Evolutionary conservation across 2,113 vertebrate genomes (phyloP), one percentile per base, ranked within the genome.

Genomic region (Tangachromis dhanisi): DNA sequence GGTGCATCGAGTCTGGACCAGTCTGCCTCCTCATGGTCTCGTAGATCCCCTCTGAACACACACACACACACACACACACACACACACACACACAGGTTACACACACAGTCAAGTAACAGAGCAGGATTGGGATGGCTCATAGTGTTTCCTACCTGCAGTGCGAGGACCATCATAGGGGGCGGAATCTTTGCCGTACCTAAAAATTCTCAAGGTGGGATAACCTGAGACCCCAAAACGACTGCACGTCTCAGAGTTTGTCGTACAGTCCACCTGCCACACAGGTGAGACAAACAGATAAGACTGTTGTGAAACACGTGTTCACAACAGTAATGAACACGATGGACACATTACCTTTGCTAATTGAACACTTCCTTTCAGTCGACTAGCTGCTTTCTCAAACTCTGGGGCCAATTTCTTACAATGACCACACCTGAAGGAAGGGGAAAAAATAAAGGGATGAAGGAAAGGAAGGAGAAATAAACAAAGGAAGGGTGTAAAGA

Each of bases 201-300:
- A 97, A 79, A 97, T 95, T 95, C 96, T 97, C 68, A 97, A 91
- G 4, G 95, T 94, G 4, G 96, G 96, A 81, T 96, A 97, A 45
- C 95, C 96, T 1, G 88, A 92, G 12, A 96, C 95, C 1, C 94
- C 95, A 8, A 96, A 97, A 16, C 89, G 92, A 10, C 53, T 63
- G 59, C 96, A 97, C 3, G 89, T 93, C 63, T 96, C 93, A 2
- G 92, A 79, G 84, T 93, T 83, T 6, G 82, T 80, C 0, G 95
- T 96, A 61, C 96, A 97, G 93, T 97, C 96, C 86, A 97, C 96
- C 96, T 97, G 87, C 33, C 14, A 14, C 17, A 84, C 61, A 54
- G 49, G 49, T 83, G 29, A 79, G 2, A 26, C 26, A 61, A 33
- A 59, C 35, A 26, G 49, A 51, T 63, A 24, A 82, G 53, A 81